Evolutionary conservation across 2,888 invertebrate genomes (phyloP), one percentile per base, ranked within the genome.

Genomic region (Dasypolia templi): DNA sequence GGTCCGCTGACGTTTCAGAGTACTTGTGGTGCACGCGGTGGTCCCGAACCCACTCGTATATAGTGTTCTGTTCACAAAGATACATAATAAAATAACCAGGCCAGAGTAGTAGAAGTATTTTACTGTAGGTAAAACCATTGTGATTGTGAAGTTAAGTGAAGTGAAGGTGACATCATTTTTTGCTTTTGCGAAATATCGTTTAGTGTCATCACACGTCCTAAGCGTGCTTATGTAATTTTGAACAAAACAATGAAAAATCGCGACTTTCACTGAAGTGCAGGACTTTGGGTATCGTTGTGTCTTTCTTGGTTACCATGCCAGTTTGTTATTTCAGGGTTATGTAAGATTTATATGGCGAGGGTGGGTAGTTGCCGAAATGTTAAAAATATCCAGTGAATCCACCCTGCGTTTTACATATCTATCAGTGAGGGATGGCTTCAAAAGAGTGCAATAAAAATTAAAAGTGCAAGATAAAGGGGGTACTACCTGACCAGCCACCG

Each of bases 1-100:
- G 98, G 94, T 98, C 98, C 0, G 98, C 98, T 84, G 97, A 97
- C 0, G 98, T 98, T 91, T 98, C 98, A 0, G 97, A 96, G 93
- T 96, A 97, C 91, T 98, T 98, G 91, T 98, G 97, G 88, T 98
- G 98, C 0, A 98, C 97, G 59, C 98, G 96, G 91, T 98, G 98
- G 90, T 98, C 98, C 49, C 98, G 95, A 1, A 97, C 97, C 98
- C 98, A 98, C 84, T 98, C 97, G 89, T 94, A 97, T 68, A 98
- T 96, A 39, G 96, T 96, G 89, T 98, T 98, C 97, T 98, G 91
- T 64, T 56, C 51, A 46, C 7, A 79, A 56, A 58, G 3, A 65
- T 26, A 63, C 7, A 26, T 22, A 53, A 51, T 49, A 49, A 55
- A 71, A 65, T 63, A 55, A 49, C 1, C 22, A 49, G 11, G 1